Conservation (phyloP, 37 sponge, comb jelly and placozoan genomes). For the Crambe crambe region DNA sequence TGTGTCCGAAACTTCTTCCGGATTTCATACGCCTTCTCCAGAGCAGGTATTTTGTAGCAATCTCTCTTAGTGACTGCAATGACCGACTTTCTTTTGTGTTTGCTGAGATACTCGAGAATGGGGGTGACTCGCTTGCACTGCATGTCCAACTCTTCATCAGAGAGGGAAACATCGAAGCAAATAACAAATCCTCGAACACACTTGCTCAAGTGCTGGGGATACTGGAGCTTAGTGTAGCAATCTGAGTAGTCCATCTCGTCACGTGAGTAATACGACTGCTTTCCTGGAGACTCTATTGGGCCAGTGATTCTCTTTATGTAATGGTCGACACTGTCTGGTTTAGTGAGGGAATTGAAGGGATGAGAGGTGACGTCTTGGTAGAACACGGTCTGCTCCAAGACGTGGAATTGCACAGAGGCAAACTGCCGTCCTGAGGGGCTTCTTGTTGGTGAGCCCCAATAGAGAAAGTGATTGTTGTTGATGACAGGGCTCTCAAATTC, state of each 20-base stretch:
- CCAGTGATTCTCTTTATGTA: slow-evolving; percentile 38
- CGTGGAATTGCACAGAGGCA: slow-evolving; percentile 16
- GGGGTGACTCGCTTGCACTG: slow-evolving; percentile 34
- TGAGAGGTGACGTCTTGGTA: slow-evolving; percentile 57
- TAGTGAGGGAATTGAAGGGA: slow-evolving; percentile 28
- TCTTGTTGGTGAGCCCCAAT: slow-evolving; percentile 52
- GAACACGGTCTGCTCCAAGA: slow-evolving; percentile 72
- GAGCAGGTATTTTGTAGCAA: neutral
- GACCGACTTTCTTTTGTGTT: slow-evolving; percentile 40
- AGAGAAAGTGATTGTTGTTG: slow-evolving; percentile 50
- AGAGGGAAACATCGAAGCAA: slow-evolving; percentile 46
- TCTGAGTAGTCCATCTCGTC: slow-evolving; percentile 10
- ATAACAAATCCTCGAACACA: slow-evolving; percentile 42
- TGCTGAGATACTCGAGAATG: slow-evolving; percentile 24
- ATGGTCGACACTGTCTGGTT: neutral
- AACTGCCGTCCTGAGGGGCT: neutral
- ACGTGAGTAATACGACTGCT: slow-evolving; percentile 46
- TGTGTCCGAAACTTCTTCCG: slow-evolving; percentile 22
- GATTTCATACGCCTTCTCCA: slow-evolving; percentile 25
- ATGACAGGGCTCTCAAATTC: slow-evolving; percentile 66
- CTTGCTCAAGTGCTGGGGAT: slow-evolving; percentile 27
- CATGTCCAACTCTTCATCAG: slow-evolving; percentile 19
- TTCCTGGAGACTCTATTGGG: slow-evolving; percentile 47
- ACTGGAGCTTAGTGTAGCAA: neutral
- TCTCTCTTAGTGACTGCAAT: slow-evolving; percentile 70